Evolutionary conservation across 1,140 invertebrate genomes (phyloP).

Genomic region (Achatina immaculata): DNA sequence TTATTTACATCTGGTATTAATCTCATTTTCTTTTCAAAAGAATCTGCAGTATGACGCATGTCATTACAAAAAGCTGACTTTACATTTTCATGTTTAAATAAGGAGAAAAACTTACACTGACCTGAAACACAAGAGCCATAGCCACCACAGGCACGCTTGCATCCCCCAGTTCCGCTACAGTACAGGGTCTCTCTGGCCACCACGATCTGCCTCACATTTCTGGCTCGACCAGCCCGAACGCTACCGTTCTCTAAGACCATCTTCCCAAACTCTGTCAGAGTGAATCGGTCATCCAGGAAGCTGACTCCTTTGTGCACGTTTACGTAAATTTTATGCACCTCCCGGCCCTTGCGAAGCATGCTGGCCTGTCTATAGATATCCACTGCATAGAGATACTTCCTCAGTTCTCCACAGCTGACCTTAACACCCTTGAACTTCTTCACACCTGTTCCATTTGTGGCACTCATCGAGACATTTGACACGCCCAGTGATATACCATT

Average conservation of each 20-base stretch:
- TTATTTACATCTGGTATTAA: too few relatives aligned
- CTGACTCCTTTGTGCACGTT: constrained; percentile 64
- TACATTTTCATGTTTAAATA: too few relatives aligned
- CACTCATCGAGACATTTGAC: not conserved
- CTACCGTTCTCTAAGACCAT: constrained; percentile 64
- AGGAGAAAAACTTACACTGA: constrained; percentile 34
- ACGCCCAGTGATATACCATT: not conserved
- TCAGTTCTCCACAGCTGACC: constrained; percentile 59
- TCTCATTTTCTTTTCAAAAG: too few relatives aligned
- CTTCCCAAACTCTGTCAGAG: constrained; percentile 63
- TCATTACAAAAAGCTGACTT: too few relatives aligned
- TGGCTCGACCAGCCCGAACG: constrained; percentile 60
- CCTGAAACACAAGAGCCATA: constrained; percentile 63
- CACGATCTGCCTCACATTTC: constrained; percentile 66
- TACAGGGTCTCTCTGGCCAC: constrained; percentile 64
- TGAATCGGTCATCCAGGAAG: constrained; percentile 65
- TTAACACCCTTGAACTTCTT: constrained; percentile 55
- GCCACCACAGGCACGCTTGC: constrained; percentile 63
- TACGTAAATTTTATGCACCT: constrained; percentile 66
- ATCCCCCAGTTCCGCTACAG: constrained; percentile 62
- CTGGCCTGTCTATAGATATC: constrained; percentile 61
- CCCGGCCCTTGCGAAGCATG: constrained; percentile 65
- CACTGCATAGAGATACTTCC: constrained; percentile 59
- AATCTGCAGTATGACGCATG: too few relatives aligned
- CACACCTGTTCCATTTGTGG: constrained; percentile 6